Percentiles rank a stretch among this genome's conserved stretches.
Conservation (phyloP, 2,797 vertebrate species). For the Peromyscus eremicus region DNA sequence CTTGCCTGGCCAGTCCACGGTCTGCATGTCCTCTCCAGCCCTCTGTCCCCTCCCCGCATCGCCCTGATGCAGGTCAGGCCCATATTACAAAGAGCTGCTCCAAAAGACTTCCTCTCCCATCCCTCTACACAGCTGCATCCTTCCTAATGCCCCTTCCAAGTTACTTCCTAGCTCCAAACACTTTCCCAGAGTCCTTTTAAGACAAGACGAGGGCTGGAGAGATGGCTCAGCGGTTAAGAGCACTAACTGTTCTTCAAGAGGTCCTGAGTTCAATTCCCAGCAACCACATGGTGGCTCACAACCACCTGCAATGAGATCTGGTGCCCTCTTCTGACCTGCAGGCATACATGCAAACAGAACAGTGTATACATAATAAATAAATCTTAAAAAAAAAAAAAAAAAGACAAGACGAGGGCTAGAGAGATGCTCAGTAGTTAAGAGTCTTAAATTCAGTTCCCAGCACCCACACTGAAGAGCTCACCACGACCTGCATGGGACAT, state of each 20-base stretch:
- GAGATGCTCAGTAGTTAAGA: neutral
- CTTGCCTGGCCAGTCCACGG: neutral
- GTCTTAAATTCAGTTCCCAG: neutral
- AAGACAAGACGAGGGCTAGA: neutral
- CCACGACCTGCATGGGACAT: neutral
- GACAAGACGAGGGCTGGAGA: neutral
- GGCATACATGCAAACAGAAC: too few species aligned
- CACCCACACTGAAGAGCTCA: neutral
- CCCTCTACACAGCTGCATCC: neutral
- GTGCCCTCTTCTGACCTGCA: too few species aligned
- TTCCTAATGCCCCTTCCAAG: neutral
- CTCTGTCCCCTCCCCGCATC: too few species aligned
- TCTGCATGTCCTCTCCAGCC: neutral
- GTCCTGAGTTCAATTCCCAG: too few species aligned
- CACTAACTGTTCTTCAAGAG: too few species aligned
- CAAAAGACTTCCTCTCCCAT: neutral
- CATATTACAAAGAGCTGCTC: neutral
- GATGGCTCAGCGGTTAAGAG: too few species aligned
- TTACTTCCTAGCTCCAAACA: slow-evolving; percentile 2
- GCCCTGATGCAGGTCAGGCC: neutral
- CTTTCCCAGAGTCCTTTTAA: neutral
- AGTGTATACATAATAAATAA: too few species aligned
- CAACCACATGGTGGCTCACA: too few species aligned
- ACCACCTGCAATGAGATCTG: too few species aligned
- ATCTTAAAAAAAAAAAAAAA: too few species aligned